phyloP scores from a whole-genome alignment of 1,140 invertebrate genomes.

The Philaenus spumarius region DNA sequence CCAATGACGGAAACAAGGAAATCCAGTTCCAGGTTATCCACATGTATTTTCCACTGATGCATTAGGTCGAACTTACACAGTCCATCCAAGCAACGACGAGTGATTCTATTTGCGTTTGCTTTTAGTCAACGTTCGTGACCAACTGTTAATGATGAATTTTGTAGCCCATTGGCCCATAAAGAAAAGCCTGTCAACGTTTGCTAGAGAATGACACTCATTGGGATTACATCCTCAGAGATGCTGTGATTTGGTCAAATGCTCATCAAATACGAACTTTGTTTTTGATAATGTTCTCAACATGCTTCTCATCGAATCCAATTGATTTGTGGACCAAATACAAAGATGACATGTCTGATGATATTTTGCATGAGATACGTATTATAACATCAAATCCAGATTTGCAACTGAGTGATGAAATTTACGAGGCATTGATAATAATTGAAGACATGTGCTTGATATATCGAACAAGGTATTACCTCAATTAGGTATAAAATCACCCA shows the following conservation, averaged over 20 bases:
- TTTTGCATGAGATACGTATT: slow-evolving; percentile 25
- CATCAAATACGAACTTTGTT: slow-evolving; percentile 42
- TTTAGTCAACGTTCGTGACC: slow-evolving; percentile 40
- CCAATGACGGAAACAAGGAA: slow-evolving; percentile 36
- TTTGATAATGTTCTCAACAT: slow-evolving; percentile 30
- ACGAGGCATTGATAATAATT: slow-evolving; percentile 39
- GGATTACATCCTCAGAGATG: slow-evolving; percentile 38
- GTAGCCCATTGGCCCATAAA: slow-evolving; percentile 36
- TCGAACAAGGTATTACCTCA: slow-evolving; percentile 31
- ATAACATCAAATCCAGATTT: slow-evolving; percentile 16
- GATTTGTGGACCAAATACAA: slow-evolving; percentile 39
- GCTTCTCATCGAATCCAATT: slow-evolving; percentile 33
- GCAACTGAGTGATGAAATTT: slow-evolving; percentile 30
- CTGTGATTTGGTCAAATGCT: slow-evolving; percentile 30
- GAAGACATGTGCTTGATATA: slow-evolving; percentile 36
- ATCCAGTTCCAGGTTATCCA: slow-evolving; percentile 31
- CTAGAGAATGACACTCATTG: slow-evolving; percentile 38
- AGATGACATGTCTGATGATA: slow-evolving; percentile 35
- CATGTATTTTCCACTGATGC: slow-evolving; percentile 30
- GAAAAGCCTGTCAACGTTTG: slow-evolving; percentile 36
- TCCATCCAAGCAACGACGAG: slow-evolving; percentile 40
- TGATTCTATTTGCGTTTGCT: slow-evolving; percentile 43
- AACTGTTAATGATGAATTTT: slow-evolving; percentile 37
- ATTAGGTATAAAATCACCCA: slow-evolving; percentile 38
- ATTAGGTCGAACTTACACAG: slow-evolving; percentile 38